Percentiles rank a stretch among this genome's conserved stretches.
Conservation (phyloP, 2,113 vertebrate genomes). For the Labeo catla region DNA sequence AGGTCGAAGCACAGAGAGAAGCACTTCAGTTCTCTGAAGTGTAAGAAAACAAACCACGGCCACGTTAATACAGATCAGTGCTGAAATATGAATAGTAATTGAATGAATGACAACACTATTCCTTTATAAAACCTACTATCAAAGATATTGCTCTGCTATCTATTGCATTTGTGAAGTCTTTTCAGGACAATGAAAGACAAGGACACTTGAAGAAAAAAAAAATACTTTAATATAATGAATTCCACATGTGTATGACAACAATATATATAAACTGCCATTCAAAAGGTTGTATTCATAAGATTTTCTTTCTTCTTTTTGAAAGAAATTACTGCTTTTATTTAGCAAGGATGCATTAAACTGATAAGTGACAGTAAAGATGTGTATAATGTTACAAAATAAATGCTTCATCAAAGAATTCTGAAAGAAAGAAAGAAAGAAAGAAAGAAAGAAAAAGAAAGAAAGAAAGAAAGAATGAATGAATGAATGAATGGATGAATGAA, state of each 20-base stretch:
- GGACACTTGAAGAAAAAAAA: not conserved
- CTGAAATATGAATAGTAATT: not conserved
- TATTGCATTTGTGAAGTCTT: conserved; percentile 9
- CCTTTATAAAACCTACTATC: not conserved
- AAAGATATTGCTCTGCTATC: not conserved
- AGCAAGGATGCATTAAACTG: too few species aligned
- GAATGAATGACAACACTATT: not conserved
- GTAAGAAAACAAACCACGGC: conserved; percentile 52
- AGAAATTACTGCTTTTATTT: too few species aligned
- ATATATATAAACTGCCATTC: not conserved
- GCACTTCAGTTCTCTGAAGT: conserved; percentile 26
- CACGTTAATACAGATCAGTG: not conserved
- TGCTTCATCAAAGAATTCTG: too few species aligned
- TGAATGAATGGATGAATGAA: too few species aligned
- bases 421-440: too few species aligned
- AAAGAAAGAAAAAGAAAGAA: too few species aligned
- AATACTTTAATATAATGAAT: not conserved
- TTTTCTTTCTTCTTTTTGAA: too few species aligned
- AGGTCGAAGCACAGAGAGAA: conserved; percentile 50
- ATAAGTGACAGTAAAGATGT: too few species aligned
- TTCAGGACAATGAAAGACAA: not conserved
- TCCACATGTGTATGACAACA: not conserved
- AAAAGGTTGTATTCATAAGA: not conserved
- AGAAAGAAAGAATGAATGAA: too few species aligned
- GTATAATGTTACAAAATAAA: not conserved